Conservation (phyloP, 1,140 invertebrate species). For the Papilio helenus region DNA sequence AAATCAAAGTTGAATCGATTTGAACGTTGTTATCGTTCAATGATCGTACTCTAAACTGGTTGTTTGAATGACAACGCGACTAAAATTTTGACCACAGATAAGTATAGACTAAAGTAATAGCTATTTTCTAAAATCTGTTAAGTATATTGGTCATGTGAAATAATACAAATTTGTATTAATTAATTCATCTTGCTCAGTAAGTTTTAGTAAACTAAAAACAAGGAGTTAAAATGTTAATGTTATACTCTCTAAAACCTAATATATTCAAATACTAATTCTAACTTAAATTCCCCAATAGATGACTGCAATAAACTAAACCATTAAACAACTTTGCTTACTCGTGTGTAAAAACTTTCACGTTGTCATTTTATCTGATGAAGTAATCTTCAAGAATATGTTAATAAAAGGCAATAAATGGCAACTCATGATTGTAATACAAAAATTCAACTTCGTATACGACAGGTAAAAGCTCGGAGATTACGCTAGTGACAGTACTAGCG, state of each 20-base stretch:
- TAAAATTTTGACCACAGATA: not conserved
- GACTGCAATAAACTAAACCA: not conserved
- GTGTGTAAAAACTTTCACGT: slow-evolving; percentile 1
- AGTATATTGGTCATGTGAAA: not conserved
- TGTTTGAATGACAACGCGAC: not conserved
- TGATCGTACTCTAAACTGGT: not conserved
- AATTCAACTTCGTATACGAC: slow-evolving; percentile 53
- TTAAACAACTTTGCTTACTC: not conserved
- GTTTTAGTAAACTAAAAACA: not conserved
- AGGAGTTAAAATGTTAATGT: not conserved
- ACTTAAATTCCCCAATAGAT: not conserved
- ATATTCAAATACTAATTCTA: not conserved
- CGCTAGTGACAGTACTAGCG: slow-evolving; percentile 52
- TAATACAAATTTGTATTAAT: not conserved
- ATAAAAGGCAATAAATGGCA: slow-evolving; percentile 51
- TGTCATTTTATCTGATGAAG: slow-evolving; percentile 38
- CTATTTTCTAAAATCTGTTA: not conserved
- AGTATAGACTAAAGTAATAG: no score
- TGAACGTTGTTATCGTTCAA: not conserved
- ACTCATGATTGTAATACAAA: slow-evolving; percentile 57
- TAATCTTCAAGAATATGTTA: slow-evolving; percentile 41
- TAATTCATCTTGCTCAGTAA: not conserved
- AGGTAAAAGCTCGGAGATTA: slow-evolving; percentile 54
- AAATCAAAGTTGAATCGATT: slow-evolving; percentile 8
- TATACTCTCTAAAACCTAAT: not conserved